These are phyloP conservation scores for Patagioenas fasciata DNA, from an alignment of 2,113 vertebrate species.

Conservation along the genomic window DNA sequence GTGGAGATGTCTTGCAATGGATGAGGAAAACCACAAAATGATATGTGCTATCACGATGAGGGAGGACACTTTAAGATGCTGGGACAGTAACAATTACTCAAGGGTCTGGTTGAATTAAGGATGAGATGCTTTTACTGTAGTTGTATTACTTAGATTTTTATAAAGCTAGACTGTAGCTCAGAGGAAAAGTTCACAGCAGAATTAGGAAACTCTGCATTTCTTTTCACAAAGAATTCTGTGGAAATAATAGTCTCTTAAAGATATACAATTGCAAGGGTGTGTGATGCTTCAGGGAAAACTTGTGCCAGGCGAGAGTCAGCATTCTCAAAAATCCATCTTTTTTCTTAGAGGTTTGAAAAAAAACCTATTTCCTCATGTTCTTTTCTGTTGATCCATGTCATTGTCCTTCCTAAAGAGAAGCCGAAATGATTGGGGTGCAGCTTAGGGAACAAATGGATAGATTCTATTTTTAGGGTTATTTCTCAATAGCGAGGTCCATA, in stretches of 20 bases:
- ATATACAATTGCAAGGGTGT: not conserved
- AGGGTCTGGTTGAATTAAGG: not conserved
- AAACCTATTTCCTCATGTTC: rapidly evolving
- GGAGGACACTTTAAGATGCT: not conserved
- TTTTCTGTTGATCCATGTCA: not conserved
- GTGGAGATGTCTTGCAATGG: not conserved
- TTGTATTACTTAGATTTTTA: not conserved
- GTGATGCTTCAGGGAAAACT: too few relatives aligned
- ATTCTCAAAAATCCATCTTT: too few relatives aligned
- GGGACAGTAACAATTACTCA: not conserved
- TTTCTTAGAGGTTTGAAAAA: too few relatives aligned
- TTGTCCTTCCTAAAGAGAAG: not conserved
- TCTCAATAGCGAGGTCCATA: not conserved
- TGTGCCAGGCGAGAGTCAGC: too few relatives aligned
- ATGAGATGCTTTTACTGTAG: not conserved
- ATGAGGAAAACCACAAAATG: not conserved
- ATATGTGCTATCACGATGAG: rapidly evolving
- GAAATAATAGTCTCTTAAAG: not conserved
- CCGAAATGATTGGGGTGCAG: not conserved
- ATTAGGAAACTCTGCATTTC: not conserved
- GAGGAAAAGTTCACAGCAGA: not conserved
- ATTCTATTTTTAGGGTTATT: not conserved
- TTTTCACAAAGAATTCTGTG: not conserved
- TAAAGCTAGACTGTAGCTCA: not conserved
- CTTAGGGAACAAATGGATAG: not conserved